Evolutionary conservation across 2,888 invertebrate species (phyloP), one percentile per base, ranked within the genome.

Genomic region (Orthonevra nobilis): DNA sequence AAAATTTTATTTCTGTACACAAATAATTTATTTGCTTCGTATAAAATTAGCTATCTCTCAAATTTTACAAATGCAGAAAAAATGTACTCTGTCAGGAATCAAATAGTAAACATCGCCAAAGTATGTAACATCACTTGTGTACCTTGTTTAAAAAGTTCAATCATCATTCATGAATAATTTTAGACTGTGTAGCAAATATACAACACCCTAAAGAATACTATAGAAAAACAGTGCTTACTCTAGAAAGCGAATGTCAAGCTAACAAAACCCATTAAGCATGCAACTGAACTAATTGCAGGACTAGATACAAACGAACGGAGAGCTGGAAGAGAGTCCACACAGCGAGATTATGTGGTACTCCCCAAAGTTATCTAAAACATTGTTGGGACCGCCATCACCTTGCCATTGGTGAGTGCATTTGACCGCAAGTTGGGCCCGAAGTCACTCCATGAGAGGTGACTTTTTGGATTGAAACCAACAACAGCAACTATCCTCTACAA

Each of bases 261-360:
- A 66, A 66, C 64, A 48, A 66, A 74, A 74, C 44, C 42, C 60
- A 66, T 60, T 60, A 46, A 74, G 66, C 66, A 74, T 74, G 73
- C 73, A 74, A 66, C 66, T 46, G 44, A 74, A 74, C 52, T 74
- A 66, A 74, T 74, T 74, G 66, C 52, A 66, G 36, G 50, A 44
- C 66, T 46, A 66, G 66, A 60, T 74, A n/a, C n/a, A 69, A 60
- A 40, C 69, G 69, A 69, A 58, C 34, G 48, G 38, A 69, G 63
- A 19, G 23, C 40, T 17, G 20, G 15, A 19, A 32, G 34, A 42
- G 48, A 42, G n/a, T n/a, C n/a, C n/a, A 14, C 52, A 30, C 30
- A 50, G 50, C 12, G 23, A 19, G 50, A 15, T 38, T 19, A 38
- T 40, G 20, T 12, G 19, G 9, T 36, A 19, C 36, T 38, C 61